phyloP scores from a whole-genome alignment of 1,140 invertebrate genomes.

The Ceratosolen solmsi region DNA sequence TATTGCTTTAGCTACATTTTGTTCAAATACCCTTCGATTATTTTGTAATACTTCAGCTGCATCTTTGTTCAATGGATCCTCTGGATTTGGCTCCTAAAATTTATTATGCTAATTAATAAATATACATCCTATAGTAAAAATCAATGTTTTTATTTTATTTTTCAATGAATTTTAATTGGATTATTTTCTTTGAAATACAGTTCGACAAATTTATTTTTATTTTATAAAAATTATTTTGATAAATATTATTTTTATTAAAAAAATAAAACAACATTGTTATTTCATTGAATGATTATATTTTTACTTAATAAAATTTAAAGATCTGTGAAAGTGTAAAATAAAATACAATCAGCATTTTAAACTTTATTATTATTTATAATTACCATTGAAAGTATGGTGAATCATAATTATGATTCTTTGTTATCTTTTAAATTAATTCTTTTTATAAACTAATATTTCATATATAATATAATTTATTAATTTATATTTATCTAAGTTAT shows the following conservation, averaged over 20 bases:
- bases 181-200: too few species aligned
- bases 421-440: too few species aligned
- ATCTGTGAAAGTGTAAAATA: too few species aligned
- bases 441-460: too few species aligned
- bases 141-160: background rate
- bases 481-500: too few species aligned
- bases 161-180: too few species aligned
- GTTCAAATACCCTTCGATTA: conserved; percentile 94
- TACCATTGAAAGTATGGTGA: too few species aligned
- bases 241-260: background rate
- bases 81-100: conserved; percentile 95
- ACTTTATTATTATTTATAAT: too few species aligned
- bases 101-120: background rate
- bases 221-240: background rate
- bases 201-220: background rate
- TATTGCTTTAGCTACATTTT: conserved; percentile 97
- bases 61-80: conserved; percentile 99
- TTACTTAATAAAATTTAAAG: background rate
- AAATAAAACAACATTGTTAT: background rate
- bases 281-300: too few species aligned
- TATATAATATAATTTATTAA: too few species aligned
- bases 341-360: too few species aligned
- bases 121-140: background rate
- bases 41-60: conserved; percentile 97
- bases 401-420: too few species aligned